phyloP scores from a whole-genome alignment of 1,140 invertebrate genomes.

The Diorhabda elongata region DNA sequence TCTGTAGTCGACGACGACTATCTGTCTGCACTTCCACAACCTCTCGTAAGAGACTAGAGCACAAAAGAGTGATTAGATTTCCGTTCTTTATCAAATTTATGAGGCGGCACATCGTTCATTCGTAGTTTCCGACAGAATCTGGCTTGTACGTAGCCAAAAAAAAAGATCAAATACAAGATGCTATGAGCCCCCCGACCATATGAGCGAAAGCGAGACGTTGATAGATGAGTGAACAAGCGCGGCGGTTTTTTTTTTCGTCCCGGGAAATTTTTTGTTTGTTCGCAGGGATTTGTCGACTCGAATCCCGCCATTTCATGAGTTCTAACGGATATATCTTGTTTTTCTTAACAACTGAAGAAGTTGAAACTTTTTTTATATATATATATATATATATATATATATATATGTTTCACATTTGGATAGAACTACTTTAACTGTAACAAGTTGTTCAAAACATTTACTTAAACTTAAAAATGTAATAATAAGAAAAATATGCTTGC shows the following conservation, averaged over 20 bases:
- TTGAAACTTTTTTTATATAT: background rate
- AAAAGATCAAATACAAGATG: constrained; percentile 7
- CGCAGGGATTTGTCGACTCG: constrained; percentile 8
- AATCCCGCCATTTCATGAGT: constrained; percentile 6
- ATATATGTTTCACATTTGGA: no score
- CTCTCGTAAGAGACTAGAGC: background rate
- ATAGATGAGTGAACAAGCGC: constrained; percentile 14
- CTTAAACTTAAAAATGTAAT: no score
- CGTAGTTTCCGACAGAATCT: constrained; percentile 27
- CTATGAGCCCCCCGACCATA: constrained; percentile 13
- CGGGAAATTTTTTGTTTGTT: constrained; percentile 7
- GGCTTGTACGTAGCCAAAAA: constrained; percentile 12
- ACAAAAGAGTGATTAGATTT: constrained; percentile 28
- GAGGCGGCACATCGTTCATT: constrained; percentile 40
- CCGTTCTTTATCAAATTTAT: constrained; percentile 37
- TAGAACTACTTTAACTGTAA: no score
- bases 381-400: no score
- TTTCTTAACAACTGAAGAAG: background rate
- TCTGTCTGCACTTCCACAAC: constrained; percentile 15
- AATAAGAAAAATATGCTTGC: no score
- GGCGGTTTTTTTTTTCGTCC: constrained; percentile 5
- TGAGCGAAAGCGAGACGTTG: constrained; percentile 11
- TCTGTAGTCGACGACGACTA: constrained; percentile 14
- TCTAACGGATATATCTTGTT: constrained; percentile 5
- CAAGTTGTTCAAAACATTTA: no score